Base-by-base conservation (phyloP, 2,888 invertebrate genomes). In the Pachydiplax longipennis region DNA sequence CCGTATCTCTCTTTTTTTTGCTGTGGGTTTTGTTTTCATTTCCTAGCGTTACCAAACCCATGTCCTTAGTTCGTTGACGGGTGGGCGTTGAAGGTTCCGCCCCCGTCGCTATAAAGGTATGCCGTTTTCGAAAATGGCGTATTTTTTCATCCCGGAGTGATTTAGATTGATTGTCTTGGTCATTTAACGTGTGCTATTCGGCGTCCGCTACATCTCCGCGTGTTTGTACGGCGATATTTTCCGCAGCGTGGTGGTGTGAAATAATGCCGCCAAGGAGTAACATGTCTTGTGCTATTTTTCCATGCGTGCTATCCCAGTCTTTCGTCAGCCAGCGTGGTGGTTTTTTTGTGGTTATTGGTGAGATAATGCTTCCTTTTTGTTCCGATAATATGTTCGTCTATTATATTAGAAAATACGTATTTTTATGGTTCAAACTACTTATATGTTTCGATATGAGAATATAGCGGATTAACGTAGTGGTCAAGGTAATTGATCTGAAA, bases 81-180 rank as follows among this genome's bases (percentile, higher is more conserved):
- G 65, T 25, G 65, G 65, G 65, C 25, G 65, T 13, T 10, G 13
- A 5, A 25, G 10, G 22, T 25, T 25, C n/a, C n/a, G 65, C 65
- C n/a, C 10, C 65, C 65, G 65, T 31, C 12, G 31, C 73, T 13
- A 73, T 31, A 73, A 31, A 73, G 73, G 58, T 58, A 83, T 82
- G 82, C 82, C 82, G 44, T 83, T 53, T 83, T 58, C 83, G 58
- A 83, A 83, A 83, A 58, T 31, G 58, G 53, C 58, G 25, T 31
- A 31, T 58, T 35, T 83, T 40, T 53, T 35, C 31, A 53, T 53
- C 18, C 53, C 53, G 18, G 83, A 83, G 83, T 83, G 83, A 83
- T 83, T 48, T 83, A 83, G 83, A 83, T 83, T 31, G 83, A 83
- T 83, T 53, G 83, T 83, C 53, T 83, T 31, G 58, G 31, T 44